phyloP scores from a whole-genome alignment of 2,888 invertebrate genomes.

The Rhagophthalmus giganteus region DNA sequence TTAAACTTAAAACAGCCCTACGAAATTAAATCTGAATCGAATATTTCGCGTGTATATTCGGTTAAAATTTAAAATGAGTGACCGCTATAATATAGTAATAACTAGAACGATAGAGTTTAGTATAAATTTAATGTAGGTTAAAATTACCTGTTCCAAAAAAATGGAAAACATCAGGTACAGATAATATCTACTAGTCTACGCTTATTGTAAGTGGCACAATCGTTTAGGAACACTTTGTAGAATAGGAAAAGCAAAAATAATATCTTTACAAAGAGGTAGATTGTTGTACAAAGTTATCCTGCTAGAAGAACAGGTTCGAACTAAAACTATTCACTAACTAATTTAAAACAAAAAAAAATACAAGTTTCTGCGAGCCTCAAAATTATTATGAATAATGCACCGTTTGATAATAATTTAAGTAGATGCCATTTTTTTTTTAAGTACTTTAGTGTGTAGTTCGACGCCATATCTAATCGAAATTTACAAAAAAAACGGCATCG shows the following conservation, averaged over 20 bases:
- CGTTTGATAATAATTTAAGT: too few relatives aligned
- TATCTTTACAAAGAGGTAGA: conserved; percentile 46
- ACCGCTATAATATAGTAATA: too few relatives aligned
- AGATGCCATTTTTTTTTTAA: conserved; percentile 45
- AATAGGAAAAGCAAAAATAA: conserved; percentile 35
- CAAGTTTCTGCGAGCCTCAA: neutral
- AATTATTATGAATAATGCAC: too few relatives aligned
- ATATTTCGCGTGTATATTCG: too few relatives aligned
- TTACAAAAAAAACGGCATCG: too few relatives aligned
- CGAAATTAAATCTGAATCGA: too few relatives aligned
- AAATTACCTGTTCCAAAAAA: conserved; percentile 27
- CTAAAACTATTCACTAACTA: conserved; percentile 19
- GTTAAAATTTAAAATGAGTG: too few relatives aligned
- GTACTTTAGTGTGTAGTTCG: conserved; percentile 45
- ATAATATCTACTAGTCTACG: conserved; percentile 23
- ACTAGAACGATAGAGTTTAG: too few relatives aligned
- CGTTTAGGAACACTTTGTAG: conserved; percentile 41
- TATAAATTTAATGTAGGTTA: conserved; percentile 19
- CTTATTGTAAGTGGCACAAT: conserved; percentile 41
- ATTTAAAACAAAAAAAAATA: conserved; percentile 1
- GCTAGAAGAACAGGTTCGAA: conserved; percentile 6
- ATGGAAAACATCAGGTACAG: conserved; percentile 44
- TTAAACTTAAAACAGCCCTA: too few relatives aligned
- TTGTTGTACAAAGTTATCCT: conserved; percentile 27
- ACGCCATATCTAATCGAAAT: conserved; percentile 44